These are phyloP conservation scores for Zaprionus camerounensis DNA, from an alignment of 1,140 invertebrate species.

Conservation along the genomic window DNA sequence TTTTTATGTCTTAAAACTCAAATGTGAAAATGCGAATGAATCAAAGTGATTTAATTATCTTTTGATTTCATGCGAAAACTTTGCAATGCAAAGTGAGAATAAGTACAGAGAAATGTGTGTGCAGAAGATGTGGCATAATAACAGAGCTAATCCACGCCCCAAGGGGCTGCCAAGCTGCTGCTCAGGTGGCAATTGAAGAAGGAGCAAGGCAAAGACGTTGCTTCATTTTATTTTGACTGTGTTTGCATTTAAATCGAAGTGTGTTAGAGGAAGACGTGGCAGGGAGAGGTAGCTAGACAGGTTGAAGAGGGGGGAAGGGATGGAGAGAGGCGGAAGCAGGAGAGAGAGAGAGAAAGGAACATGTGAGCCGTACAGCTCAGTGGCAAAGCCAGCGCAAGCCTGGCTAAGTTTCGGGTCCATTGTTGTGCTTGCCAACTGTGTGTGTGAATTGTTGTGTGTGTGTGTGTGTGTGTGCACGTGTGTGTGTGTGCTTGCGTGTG, in stretches of 20 bases:
- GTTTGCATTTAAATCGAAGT: conserved; percentile 43
- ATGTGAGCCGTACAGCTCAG: conserved; percentile 17
- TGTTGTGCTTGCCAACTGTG: background rate
- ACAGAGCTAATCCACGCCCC: conserved; percentile 39
- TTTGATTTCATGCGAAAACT: conserved; percentile 63
- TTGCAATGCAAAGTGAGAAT: conserved; percentile 42
- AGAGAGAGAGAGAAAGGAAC: background rate
- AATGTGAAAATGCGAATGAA: conserved; percentile 11
- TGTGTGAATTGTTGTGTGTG: background rate
- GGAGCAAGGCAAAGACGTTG: background rate
- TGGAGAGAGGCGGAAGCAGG: too few relatives aligned
- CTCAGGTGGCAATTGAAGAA: conserved; percentile 15
- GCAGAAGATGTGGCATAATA: background rate
- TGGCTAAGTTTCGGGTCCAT: background rate
- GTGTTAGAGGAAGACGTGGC: background rate
- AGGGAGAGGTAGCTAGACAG: background rate
- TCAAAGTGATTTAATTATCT: conserved; percentile 71
- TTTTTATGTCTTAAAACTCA: background rate
- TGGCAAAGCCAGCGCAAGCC: conserved; percentile 7
- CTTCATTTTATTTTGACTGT: conserved; percentile 40
- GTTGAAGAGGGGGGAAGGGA: too few relatives aligned
- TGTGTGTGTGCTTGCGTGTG: conserved; percentile 15
- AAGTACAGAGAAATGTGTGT: background rate
- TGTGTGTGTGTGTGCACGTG: conserved; percentile 4
- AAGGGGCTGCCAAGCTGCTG: conserved; percentile 10